Conservation (phyloP, 1,140 invertebrate genomes). For the Samia ricini region DNA sequence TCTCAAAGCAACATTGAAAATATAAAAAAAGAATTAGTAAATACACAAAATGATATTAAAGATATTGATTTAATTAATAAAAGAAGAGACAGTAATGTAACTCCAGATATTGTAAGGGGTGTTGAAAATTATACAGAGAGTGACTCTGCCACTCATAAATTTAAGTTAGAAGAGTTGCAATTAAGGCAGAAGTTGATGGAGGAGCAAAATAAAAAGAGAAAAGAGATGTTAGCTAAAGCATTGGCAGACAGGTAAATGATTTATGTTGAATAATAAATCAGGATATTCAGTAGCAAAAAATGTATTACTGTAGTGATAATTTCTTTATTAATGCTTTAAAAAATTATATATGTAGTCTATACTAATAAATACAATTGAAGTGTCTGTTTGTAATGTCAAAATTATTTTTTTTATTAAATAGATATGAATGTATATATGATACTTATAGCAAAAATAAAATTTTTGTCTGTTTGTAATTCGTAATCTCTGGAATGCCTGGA, state of each 20-base stretch:
- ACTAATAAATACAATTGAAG: too few relatives aligned
- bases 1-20: conserved; percentile 19
- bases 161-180: conserved; percentile 82
- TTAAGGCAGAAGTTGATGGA: conserved; percentile 85
- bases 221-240: conserved; percentile 84
- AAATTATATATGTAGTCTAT: too few relatives aligned
- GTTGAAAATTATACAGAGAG: conserved; percentile 61
- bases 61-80: conserved; percentile 13
- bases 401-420: too few relatives aligned
- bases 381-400: too few relatives aligned
- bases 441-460: too few relatives aligned
- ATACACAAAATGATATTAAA: conserved; percentile 23
- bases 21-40: conserved; percentile 24
- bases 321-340: too few relatives aligned
- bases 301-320: not conserved
- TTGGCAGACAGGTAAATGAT: conserved; percentile 82
- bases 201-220: conserved; percentile 87
- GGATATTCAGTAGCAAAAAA: not conserved
- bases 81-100: conserved; percentile 37
- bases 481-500: too few relatives aligned
- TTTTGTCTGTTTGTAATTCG: too few relatives aligned
- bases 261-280: not conserved
- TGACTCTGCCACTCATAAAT: conserved; percentile 54
- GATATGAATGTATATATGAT: too few relatives aligned
- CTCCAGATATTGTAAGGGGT: conserved; percentile 57